Base-by-base conservation (phyloP, 1,140 invertebrate genomes). In the Drosophila orosa region DNA sequence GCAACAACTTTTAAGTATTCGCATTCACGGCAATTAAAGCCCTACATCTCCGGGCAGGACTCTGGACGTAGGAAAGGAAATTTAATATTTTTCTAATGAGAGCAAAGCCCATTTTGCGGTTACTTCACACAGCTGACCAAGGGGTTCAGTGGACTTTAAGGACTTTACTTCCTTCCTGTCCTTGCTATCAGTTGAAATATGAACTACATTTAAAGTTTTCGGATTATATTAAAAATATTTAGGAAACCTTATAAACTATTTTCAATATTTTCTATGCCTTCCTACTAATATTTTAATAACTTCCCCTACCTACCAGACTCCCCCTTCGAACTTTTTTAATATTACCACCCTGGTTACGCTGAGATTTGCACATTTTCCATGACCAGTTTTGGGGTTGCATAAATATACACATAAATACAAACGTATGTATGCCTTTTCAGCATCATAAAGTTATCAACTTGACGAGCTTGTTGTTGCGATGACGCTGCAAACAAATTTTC, bases 1-100 rank as follows among this genome's bases (percentile, higher is more conserved):
- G 77, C 77, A 80, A 80, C 80, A 80, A 89, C 80, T 89, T 89
- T 90, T 89, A 89, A 84, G 84, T 89, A 74, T 89, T 89, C 84
- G 71, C 85, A 89, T 90, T 73, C 67, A 69, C 58, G 44, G 78
- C 84, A 89, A 89, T 89, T 89, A 90, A 90, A 90, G 84, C 45
- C 47, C 45, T 65, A 50, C 56, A 47, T 48, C 47, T 37, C 25
- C 44, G 22, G 22, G 54, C 27, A 33, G 31, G 9, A 13, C 24
- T 33, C 24, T 40, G 19, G 2, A 5, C 39, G 27, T n/a, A 31
- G 60, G n/a, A 5, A n/a, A 35, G 25, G 84, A 89, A 89, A 89
- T 84, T 84, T 78, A 89, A 89, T 89, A 89, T 89, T 84, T 69
- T 61, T 54, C 62, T 84, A 89, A 89, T 89, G 80, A 89, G 62